Percentiles rank a stretch among this genome's conserved stretches.
These are phyloP conservation scores for Mobula birostris DNA, from an alignment of 2,113 vertebrate species.

Conservation along the genomic window DNA sequence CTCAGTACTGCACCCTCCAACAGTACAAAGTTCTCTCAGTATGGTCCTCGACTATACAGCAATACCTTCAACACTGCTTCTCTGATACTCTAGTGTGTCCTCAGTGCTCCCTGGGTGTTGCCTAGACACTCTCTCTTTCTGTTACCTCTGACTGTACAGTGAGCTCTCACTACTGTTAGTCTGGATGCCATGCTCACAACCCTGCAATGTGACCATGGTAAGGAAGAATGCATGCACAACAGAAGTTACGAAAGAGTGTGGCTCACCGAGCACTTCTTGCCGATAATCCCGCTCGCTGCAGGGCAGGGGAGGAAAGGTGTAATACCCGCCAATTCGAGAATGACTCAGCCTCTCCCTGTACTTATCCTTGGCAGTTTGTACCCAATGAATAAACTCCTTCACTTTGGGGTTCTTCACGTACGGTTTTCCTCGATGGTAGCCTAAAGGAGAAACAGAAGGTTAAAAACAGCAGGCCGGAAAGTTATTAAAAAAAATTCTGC, in stretches of 20 bases:
- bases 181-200: not conserved
- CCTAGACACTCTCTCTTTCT: too few species aligned
- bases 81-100: too few species aligned
- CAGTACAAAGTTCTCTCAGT: too few species aligned
- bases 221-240: too few species aligned
- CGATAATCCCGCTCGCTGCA: constrained; percentile 57
- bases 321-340: constrained; percentile 71
- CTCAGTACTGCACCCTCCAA: too few species aligned
- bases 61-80: too few species aligned
- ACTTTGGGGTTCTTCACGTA: constrained; percentile 68
- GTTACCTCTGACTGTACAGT: too few species aligned
- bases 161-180: not conserved
- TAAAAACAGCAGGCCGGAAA: not conserved
- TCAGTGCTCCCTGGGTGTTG: too few species aligned
- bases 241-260: too few species aligned
- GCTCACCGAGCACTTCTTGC: not conserved
- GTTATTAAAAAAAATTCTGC: too few species aligned
- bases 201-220: not conserved
- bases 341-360: constrained; percentile 53
- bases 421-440: constrained; percentile 69
- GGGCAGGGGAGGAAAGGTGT: constrained; percentile 68
- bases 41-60: too few species aligned
- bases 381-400: constrained; percentile 76
- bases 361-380: constrained; percentile 62
- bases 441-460: constrained; percentile 46